Evolutionary conservation across 2,797 vertebrate genomes (phyloP).

Genomic region (Hemibagrus guttatus): DNA sequence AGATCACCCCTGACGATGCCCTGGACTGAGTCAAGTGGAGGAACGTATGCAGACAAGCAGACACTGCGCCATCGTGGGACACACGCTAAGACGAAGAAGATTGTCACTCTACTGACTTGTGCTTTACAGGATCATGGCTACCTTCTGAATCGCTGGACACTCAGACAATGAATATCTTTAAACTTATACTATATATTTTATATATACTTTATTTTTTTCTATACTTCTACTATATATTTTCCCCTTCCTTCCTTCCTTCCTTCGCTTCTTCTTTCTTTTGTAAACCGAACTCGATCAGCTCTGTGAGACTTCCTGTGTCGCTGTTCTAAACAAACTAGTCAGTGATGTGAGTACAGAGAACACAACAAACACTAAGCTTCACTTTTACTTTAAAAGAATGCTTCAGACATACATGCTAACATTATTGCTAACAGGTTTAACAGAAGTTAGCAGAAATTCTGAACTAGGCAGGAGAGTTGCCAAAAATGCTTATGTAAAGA

Average conservation of each 20-base stretch:
- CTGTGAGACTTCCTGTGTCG: neutral
- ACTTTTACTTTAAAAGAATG: neutral
- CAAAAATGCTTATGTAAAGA: neutral
- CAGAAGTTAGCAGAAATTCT: neutral
- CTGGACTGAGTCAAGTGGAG: too few relatives aligned
- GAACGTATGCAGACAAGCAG: too few relatives aligned
- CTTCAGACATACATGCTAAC: neutral
- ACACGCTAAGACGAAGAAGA: too few relatives aligned
- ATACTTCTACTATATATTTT: too few relatives aligned
- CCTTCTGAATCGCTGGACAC: neutral
- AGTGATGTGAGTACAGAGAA: neutral
- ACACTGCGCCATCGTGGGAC: too few relatives aligned
- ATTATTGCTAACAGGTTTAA: neutral
- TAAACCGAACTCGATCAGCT: neutral
- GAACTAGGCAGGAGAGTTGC: too few relatives aligned
- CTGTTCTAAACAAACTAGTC: neutral
- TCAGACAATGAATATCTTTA: neutral
- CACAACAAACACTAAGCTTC: neutral
- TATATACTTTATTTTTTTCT: too few relatives aligned
- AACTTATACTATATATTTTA: neutral
- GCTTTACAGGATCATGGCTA: neutral
- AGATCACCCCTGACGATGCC: too few relatives aligned
- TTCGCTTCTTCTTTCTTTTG: neutral
- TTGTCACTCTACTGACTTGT: neutral
- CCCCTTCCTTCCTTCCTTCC: neutral